Percentiles rank a stretch among this genome's conserved stretches.
phyloP scores from a whole-genome alignment of 2,113 vertebrate genomes.

The Crotalus viridis region DNA sequence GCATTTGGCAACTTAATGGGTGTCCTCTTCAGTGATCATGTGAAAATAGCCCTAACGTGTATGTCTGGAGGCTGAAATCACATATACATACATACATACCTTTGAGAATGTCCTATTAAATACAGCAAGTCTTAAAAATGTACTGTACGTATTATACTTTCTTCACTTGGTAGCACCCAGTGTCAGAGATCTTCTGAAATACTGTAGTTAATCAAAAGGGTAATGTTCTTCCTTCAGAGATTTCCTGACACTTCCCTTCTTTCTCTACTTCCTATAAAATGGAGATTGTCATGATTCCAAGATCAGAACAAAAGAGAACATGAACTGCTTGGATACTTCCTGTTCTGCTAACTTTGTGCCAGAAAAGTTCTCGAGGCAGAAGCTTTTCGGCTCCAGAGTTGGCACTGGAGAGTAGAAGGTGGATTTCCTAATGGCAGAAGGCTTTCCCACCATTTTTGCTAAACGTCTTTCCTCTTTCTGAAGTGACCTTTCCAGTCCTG shows the following conservation, averaged over 20 bases:
- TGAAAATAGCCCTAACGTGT: neutral
- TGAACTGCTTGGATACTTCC: neutral
- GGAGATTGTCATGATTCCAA: neutral
- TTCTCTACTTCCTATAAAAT: neutral
- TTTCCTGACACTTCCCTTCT: neutral
- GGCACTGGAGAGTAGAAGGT: neutral
- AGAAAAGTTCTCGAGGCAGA: neutral
- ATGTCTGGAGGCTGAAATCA: neutral
- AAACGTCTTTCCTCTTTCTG: neutral
- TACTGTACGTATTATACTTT: neutral
- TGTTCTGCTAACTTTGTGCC: neutral
- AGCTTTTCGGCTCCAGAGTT: neutral
- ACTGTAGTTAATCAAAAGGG: neutral
- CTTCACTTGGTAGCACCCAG: neutral
- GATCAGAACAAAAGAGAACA: neutral
- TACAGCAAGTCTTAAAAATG: neutral
- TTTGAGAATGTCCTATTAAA: neutral
- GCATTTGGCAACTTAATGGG: neutral
- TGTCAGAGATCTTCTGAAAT: neutral
- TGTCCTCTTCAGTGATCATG: neutral
- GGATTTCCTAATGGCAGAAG: neutral
- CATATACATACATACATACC: neutral
- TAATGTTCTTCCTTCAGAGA: neutral
- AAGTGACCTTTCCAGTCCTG: slow-evolving; percentile 58
- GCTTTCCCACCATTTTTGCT: neutral